These are phyloP conservation scores for Rhabdornis inornatus DNA, from an alignment of 2,113 vertebrate species.

Conservation along the genomic window DNA sequence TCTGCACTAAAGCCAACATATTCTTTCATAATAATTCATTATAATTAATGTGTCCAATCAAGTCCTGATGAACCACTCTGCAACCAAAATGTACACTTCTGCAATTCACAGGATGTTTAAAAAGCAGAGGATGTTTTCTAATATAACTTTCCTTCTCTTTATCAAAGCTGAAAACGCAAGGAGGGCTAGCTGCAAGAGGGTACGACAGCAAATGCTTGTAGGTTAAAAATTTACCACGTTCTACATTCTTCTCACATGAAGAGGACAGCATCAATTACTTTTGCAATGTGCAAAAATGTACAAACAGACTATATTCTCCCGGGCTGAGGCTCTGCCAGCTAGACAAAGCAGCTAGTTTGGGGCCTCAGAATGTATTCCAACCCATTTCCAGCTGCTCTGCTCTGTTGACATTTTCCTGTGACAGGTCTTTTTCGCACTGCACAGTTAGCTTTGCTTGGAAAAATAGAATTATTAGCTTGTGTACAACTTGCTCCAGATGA, in stretches of 20 bases:
- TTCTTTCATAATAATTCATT: neutral
- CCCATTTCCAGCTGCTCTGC: slow-evolving; percentile 23
- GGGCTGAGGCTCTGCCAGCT: slow-evolving; percentile 39
- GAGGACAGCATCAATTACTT: neutral
- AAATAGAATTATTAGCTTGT: slow-evolving; percentile 70
- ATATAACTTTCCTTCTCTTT: neutral
- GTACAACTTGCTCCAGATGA: slow-evolving; percentile 59
- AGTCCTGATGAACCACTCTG: neutral
- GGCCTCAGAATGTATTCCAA: slow-evolving; percentile 23
- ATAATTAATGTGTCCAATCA: neutral
- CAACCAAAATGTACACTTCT: neutral
- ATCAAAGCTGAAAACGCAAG: neutral
- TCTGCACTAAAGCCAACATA: neutral
- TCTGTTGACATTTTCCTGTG: slow-evolving; percentile 55
- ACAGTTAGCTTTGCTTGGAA: slow-evolving; percentile 50
- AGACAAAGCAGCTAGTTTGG: slow-evolving; percentile 3
- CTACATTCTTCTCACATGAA: neutral
- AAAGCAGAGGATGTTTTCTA: neutral
- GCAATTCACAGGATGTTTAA: neutral
- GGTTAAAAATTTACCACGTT: neutral
- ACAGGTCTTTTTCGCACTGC: slow-evolving; percentile 19
- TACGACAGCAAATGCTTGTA: neutral
- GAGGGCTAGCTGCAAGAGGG: neutral
- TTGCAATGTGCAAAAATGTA: neutral
- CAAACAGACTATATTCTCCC: slow-evolving; percentile 35